Conservation (phyloP, 1,140 invertebrate genomes). For the Andrena cerasifolii region DNA sequence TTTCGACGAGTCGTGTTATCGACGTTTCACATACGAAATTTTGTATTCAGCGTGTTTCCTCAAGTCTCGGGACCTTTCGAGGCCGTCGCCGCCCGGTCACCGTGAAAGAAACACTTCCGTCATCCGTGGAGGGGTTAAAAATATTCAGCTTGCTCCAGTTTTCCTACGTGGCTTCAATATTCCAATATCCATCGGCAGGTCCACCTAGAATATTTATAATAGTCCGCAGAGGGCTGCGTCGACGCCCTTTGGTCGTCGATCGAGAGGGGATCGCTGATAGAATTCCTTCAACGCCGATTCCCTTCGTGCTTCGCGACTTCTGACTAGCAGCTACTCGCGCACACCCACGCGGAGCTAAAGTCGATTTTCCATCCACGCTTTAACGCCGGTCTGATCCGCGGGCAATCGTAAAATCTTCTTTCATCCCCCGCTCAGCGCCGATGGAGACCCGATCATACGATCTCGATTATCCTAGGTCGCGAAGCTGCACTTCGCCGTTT, state of each 20-base stretch:
- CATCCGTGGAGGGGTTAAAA: constrained; percentile 34
- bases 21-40: constrained; percentile 27
- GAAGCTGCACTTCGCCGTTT: not conserved
- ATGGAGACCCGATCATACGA: not conserved
- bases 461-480: not conserved
- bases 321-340: not conserved
- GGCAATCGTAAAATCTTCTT: not conserved
- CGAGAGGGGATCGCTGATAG: too few species aligned
- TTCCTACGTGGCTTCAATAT: constrained; percentile 16
- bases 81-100: not conserved
- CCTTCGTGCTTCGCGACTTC: not conserved
- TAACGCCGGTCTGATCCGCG: not conserved
- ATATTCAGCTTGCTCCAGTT: constrained; percentile 54
- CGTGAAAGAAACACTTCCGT: constrained; percentile 39
- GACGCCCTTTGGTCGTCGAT: not conserved
- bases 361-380: not conserved
- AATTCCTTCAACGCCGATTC: not conserved
- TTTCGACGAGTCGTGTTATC: not conserved
- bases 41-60: constrained; percentile 33
- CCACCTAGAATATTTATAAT: constrained; percentile 27
- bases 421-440: not conserved
- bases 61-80: constrained; percentile 30
- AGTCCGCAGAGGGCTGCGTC: not conserved
- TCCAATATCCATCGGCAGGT: constrained; percentile 36
- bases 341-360: not conserved